Evolutionary conservation across 23 tunicate genomes (phyloP).

Genomic region (Halocynthia aurantium): DNA sequence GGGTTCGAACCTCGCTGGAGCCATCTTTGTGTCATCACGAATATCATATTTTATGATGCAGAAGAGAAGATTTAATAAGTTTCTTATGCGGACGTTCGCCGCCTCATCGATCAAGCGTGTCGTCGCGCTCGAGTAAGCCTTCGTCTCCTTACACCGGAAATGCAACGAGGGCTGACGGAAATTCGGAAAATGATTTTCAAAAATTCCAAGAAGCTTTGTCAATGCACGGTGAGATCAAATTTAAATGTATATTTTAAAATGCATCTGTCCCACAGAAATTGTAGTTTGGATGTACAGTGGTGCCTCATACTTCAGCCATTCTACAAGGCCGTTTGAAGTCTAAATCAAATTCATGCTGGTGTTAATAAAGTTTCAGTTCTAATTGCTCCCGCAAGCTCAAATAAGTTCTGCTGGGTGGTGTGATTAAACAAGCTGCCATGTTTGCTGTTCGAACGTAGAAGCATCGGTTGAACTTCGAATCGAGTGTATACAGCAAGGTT

Average conservation of each 20-base stretch:
- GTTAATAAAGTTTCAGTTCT: too few relatives aligned
- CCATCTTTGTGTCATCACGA: not conserved
- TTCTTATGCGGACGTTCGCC: slow-evolving; percentile 78
- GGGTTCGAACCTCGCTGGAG: too few relatives aligned
- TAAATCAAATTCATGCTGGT: too few relatives aligned
- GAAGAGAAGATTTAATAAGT: slow-evolving; percentile 78
- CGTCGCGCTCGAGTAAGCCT: slow-evolving; percentile 28
- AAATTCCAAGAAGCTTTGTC: slow-evolving; percentile 82
- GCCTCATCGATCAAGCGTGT: slow-evolving; percentile 34
- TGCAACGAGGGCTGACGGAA: slow-evolving; percentile 12
- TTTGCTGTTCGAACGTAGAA: too few relatives aligned
- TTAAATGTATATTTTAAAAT: not conserved
- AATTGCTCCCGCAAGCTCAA: too few relatives aligned
- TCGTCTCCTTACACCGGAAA: slow-evolving; percentile 14
- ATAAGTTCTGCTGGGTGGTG: too few relatives aligned
- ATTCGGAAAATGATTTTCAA: slow-evolving; percentile 40
- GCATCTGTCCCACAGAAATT: not conserved
- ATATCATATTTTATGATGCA: too few relatives aligned
- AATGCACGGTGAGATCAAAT: slow-evolving; percentile 46
- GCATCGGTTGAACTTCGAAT: too few relatives aligned
- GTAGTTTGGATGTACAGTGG: not conserved
- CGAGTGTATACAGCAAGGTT: too few relatives aligned
- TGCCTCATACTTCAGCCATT: too few relatives aligned
- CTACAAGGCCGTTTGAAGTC: too few relatives aligned
- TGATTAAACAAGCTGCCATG: too few relatives aligned